Evolutionary conservation across 2,888 invertebrate genomes (phyloP), one percentile per base, ranked within the genome.

Genomic region (Anticlea derivata): DNA sequence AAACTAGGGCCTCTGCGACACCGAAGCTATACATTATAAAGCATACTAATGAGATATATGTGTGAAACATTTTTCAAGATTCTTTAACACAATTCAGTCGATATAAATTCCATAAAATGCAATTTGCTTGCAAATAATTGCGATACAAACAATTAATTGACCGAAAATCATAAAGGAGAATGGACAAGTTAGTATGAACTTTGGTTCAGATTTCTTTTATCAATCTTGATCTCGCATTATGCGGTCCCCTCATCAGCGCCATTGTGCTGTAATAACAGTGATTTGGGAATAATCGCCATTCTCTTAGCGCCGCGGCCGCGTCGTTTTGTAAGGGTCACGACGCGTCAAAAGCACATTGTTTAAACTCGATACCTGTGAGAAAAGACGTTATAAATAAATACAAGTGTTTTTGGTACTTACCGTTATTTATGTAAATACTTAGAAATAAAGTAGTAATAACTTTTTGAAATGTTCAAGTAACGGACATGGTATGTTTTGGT

Each of bases 361-460:
- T 65, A 52, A 74, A 86, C 72, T 51, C 78, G 86, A 89, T 86
- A 89, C 79, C 75, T 84, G 88, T 89, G 89, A 83, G 89, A 89
- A 89, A 82, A 75, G 66, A 78, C 85, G 86, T 85, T 86, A 34
- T 22, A 44, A 33, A 22, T 52, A 50, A 20, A 70, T 38, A 73
- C 68, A 67, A 58, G 50, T 50, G 45, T 66, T 63, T 65, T 62
- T 57, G 39, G 47, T 50, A 50, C 46, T 50, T 52, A 35, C 43
- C 29, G 33, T 50, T 49, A 30, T 45, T 20, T 5, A 5, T 30
- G 34, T 49, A 44, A 49, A 55, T 38, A 54, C 37, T 30, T 11
- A 11, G 11, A 10, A 30, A 30, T 1, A 11, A 11, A n/a, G n/a
- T n/a, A n/a, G n/a, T n/a, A n/a, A 12, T 10, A 1, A 5, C 4